A percentile compares a stretch with the other conserved stretches of the same genome.
Conservation (phyloP, 92 coral and sea anemone species). For the Nematostella vectensis region DNA sequence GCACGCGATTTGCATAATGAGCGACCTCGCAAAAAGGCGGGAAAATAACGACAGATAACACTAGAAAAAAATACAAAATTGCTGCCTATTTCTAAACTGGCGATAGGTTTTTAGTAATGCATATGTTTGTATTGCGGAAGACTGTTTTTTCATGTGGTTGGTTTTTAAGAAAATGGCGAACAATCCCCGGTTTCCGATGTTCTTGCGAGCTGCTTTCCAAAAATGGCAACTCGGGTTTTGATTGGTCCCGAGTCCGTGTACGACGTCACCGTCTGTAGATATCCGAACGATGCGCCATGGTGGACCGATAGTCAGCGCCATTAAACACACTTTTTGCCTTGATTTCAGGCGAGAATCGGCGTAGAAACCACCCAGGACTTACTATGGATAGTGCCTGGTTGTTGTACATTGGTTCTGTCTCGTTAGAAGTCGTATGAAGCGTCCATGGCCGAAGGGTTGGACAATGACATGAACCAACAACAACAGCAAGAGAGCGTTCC, state of each 20-base stretch:
- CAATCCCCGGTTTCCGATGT: too few species aligned
- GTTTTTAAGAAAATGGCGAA: too few species aligned
- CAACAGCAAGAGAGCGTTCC: slow-evolving; percentile 81
- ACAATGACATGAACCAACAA: slow-evolving; percentile 97
- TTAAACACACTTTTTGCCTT: slow-evolving; percentile 51
- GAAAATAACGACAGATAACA: too few species aligned
- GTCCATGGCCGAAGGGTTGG: slow-evolving; percentile 87
- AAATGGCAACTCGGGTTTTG: slow-evolving; percentile 62
- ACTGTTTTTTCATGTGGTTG: too few species aligned
- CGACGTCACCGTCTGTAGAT: slow-evolving; percentile 86
- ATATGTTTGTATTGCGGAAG: too few species aligned
- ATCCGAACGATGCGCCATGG: slow-evolving; percentile 75
- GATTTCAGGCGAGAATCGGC: slow-evolving; percentile 53
- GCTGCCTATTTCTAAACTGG: too few species aligned
- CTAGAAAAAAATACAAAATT: too few species aligned
- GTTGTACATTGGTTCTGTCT: slow-evolving; percentile 39
- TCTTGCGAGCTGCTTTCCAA: slow-evolving; percentile 42
- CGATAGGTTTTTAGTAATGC: too few species aligned
- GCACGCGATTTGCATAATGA: too few species aligned
- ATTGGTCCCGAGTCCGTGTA: slow-evolving; percentile 73
- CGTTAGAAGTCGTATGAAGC: slow-evolving; percentile 40
- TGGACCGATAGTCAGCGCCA: slow-evolving; percentile 63
- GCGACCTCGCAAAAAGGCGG: too few species aligned
- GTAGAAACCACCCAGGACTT: slow-evolving; percentile 25
- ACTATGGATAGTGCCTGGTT: slow-evolving; percentile 60